phyloP scores from a whole-genome alignment of 2,113 vertebrate genomes.

The Cromileptes altivelis region DNA sequence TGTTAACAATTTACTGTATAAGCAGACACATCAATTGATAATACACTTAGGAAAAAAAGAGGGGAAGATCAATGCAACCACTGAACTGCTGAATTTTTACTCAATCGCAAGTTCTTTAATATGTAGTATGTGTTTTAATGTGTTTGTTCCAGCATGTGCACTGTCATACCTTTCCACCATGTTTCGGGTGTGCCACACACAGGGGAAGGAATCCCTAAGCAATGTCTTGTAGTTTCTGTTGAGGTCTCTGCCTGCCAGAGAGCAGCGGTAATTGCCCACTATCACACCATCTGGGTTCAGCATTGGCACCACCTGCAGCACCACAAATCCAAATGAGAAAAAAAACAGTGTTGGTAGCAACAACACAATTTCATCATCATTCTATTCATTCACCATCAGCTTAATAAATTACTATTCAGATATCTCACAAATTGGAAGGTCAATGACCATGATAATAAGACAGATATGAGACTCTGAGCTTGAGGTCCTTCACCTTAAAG shows the following conservation, averaged over 20 bases:
- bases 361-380: neutral
- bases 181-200: constrained; percentile 89
- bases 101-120: neutral
- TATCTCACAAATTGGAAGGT: neutral
- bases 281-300: constrained; percentile 95
- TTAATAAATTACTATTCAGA: neutral
- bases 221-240: constrained; percentile 90
- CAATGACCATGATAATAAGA: neutral
- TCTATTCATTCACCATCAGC: neutral
- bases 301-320: constrained; percentile 90
- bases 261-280: constrained; percentile 95
- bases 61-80: neutral
- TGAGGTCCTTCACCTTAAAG: constrained; percentile 85
- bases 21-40: neutral
- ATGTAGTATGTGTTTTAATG: neutral
- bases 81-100: neutral
- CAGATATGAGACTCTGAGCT: neutral
- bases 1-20: neutral
- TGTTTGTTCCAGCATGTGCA: neutral
- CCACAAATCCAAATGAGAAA: neutral
- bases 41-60: neutral
- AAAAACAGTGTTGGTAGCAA: neutral
- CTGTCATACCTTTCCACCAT: constrained; percentile 91
- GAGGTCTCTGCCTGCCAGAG: constrained; percentile 90
- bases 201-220: constrained; percentile 87